Evolutionary conservation across 2,113 vertebrate species (phyloP).

Genomic region (Collichthys lucidus): DNA sequence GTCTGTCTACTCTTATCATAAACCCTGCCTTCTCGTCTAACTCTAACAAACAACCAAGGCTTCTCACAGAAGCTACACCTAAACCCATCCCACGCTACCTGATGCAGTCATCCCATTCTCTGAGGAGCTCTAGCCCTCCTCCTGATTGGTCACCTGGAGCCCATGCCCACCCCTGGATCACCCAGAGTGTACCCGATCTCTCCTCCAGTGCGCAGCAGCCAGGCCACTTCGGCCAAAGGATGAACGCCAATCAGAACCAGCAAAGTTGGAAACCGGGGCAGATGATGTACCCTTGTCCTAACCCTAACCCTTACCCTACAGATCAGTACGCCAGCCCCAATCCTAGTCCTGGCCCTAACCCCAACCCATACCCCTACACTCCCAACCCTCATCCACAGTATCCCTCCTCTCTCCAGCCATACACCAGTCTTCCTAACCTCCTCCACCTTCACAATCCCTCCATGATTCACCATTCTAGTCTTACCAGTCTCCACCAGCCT

Average conservation of each 20-base stretch:
- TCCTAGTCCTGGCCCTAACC: conserved; percentile 25
- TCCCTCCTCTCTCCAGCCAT: conserved; percentile 34
- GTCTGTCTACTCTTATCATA: conserved; percentile 85
- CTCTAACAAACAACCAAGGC: conserved; percentile 46
- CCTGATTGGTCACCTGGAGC: conserved; percentile 83
- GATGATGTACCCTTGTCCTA: conserved; percentile 17
- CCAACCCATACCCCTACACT: background rate
- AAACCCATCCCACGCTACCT: conserved; percentile 73
- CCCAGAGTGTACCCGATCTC: conserved; percentile 90
- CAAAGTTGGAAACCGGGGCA: conserved; percentile 31
- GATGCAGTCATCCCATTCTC: conserved; percentile 86
- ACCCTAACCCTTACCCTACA: background rate
- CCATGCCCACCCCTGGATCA: conserved; percentile 84
- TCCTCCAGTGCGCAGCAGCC: conserved; percentile 25
- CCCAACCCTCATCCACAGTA: background rate
- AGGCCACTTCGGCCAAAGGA: conserved; percentile 22
- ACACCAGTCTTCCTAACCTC: conserved; percentile 61
- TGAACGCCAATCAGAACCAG: conserved; percentile 23
- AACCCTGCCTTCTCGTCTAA: conserved; percentile 68
- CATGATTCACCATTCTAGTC: conserved; percentile 43
- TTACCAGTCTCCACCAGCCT: conserved; percentile 41
- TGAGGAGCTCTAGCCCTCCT: conserved; percentile 86
- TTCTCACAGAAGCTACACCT: conserved; percentile 52
- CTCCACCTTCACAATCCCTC: conserved; percentile 17
- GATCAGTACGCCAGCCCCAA: conserved; percentile 22